phyloP scores from a whole-genome alignment of 2,797 vertebrate genomes.

The Myiothlypis chrysogaster region DNA sequence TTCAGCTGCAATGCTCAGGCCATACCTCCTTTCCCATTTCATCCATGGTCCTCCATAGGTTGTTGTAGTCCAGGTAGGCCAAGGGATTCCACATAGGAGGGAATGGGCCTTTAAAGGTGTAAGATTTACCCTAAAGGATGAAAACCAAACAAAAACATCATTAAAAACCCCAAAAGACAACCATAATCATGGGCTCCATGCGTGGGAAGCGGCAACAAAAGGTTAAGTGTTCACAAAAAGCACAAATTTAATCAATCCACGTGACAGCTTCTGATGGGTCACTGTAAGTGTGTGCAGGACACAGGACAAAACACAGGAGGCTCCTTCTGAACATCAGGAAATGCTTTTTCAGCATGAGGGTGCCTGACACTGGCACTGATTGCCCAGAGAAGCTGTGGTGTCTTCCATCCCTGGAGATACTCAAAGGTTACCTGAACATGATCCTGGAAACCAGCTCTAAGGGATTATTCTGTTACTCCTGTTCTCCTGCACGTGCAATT shows the following conservation, averaged over 20 bases:
- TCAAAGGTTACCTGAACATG: background rate
- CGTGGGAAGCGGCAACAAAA: background rate
- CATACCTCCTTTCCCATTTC: constrained; percentile 93
- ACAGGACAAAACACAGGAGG: background rate
- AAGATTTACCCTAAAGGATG: constrained; percentile 85
- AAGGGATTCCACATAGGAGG: constrained; percentile 92
- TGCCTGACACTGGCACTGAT: background rate
- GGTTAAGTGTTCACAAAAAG: background rate
- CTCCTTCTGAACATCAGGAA: background rate
- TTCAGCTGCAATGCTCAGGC: background rate
- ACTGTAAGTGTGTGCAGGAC: background rate
- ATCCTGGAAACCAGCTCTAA: background rate
- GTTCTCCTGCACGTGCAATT: background rate
- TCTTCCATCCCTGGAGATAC: background rate
- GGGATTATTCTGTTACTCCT: background rate
- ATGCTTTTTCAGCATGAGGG: background rate
- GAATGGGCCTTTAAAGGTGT: constrained; percentile 86
- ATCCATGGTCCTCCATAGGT: constrained; percentile 92
- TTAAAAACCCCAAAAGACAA: background rate
- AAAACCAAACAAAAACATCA: constrained; percentile 1
- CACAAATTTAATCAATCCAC: background rate
- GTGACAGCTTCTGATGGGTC: background rate
- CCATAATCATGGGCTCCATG: fast-evolving
- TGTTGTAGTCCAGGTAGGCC: constrained; percentile 89
- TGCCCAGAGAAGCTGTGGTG: background rate